These are phyloP conservation scores for Phrynocephalus guinanensis DNA, from an alignment of 2,797 vertebrate species.

Conservation along the genomic window DNA sequence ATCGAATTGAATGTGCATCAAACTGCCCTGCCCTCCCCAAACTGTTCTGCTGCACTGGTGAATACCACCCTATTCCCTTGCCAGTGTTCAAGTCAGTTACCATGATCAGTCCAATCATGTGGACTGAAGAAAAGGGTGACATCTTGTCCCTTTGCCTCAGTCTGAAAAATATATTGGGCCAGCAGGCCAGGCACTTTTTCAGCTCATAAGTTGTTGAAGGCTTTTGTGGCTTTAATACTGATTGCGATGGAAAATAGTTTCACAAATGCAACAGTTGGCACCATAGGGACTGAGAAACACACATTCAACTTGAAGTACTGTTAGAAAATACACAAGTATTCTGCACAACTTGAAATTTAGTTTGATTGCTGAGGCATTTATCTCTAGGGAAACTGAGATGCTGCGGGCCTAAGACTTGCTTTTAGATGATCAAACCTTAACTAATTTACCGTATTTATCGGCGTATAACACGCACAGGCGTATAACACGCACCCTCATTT, in stretches of 20 bases:
- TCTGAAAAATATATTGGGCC: neutral
- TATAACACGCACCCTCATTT: no score
- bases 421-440: no score
- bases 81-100: neutral
- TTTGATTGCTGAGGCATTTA: no score
- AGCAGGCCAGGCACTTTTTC: neutral
- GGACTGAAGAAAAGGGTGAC: neutral
- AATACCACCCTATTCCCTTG: neutral
- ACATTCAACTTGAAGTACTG: no score
- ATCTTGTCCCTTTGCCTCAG: neutral
- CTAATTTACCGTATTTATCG: no score
- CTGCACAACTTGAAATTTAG: no score
- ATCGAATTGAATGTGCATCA: neutral
- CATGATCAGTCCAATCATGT: neutral
- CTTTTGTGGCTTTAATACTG: neutral
- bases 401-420: no score
- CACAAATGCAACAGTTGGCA: no score
- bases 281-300: no score
- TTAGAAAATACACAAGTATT: no score
- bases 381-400: no score
- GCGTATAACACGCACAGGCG: no score
- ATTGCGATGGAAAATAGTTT: neutral
- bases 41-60: neutral
- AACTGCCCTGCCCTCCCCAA: neutral
- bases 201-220: neutral